Conservation (phyloP, 2,113 vertebrate genomes). For the Catharus minimus region DNA sequence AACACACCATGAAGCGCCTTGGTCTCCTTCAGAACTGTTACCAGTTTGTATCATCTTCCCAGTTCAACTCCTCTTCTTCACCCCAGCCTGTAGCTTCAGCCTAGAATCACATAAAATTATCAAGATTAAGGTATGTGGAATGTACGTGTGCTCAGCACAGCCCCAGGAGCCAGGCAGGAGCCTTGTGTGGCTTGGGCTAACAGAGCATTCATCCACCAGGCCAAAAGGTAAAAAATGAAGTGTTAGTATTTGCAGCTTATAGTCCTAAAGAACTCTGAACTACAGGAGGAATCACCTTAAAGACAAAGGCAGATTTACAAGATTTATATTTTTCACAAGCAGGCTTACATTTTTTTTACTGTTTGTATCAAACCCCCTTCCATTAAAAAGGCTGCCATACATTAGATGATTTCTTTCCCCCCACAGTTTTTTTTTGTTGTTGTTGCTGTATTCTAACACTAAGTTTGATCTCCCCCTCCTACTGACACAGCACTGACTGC, state of each 20-base stretch:
- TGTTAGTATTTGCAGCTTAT: background rate
- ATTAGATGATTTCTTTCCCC: background rate
- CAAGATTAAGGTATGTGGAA: background rate
- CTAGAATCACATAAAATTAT: constrained; percentile 64
- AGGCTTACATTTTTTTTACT: background rate
- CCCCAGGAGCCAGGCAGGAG: background rate
- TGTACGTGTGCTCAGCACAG: background rate
- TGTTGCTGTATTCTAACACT: background rate
- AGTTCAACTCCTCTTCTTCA: constrained; percentile 89
- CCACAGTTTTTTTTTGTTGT: background rate
- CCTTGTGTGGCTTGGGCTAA: background rate
- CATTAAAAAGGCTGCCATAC: background rate
- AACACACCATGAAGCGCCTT: background rate
- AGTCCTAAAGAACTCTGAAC: background rate
- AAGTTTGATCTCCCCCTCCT: background rate
- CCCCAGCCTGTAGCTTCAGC: constrained; percentile 88
- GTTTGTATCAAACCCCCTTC: background rate
- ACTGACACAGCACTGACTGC: background rate
- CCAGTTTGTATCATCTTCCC: constrained; percentile 88
- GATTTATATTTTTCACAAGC: rapidly evolving
- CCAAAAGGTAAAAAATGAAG: background rate
- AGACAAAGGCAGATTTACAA: background rate
- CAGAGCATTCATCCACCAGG: background rate
- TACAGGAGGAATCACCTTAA: background rate
- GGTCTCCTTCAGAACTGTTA: constrained; percentile 55